Evolutionary conservation across 92 coral and sea anemone species (phyloP), one percentile per base, ranked within the genome.

Genomic region (Porites rus): DNA sequence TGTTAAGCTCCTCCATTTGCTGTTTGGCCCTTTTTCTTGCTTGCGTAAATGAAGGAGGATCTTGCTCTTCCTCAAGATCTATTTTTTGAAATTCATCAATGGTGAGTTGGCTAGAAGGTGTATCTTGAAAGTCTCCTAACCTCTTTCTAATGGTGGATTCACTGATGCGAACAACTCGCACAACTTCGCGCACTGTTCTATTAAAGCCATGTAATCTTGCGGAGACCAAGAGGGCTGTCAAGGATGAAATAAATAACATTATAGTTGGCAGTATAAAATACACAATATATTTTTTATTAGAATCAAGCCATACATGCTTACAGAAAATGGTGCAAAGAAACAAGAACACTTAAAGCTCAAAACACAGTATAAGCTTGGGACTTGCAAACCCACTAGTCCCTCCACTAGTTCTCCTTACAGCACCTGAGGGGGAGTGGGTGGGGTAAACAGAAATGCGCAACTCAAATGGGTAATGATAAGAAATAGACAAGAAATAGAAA

Each of bases 31-130:
- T 89, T 76, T 87, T 94, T 52, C 98, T 85, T 2, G 94, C 99
- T 60, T 90, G 93, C 31, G 99, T 97, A 75, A 97, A 97, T 46
- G 95, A 89, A 1, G 99, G 99, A 11, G 99, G 99, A 69, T 97
- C 99, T 65, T 97, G 99, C 31, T 97, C 99, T 53, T 97, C 99
- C 76, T 97, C 99, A 69, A 97, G 84, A 81, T 97, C 99, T 50
- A 97, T 95, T 50, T 86, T 97, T 67, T 97, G 98, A 86, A 97
- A 97, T 69, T 97, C 98, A 58, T 97, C 99, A 64, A 97, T 90
- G 38, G 99, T 97, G 7, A 97, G 95, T 72, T 90, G 99, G 62
- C 99, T 96, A 14, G 99, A 97, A 1, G 99, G 99, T 51, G 99
- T 97, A 78, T 95, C 96, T 66, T 88, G 94, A 68, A 97, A 97